phyloP scores from a whole-genome alignment of 1,140 invertebrate genomes.

The Globodera ellingtonae region DNA sequence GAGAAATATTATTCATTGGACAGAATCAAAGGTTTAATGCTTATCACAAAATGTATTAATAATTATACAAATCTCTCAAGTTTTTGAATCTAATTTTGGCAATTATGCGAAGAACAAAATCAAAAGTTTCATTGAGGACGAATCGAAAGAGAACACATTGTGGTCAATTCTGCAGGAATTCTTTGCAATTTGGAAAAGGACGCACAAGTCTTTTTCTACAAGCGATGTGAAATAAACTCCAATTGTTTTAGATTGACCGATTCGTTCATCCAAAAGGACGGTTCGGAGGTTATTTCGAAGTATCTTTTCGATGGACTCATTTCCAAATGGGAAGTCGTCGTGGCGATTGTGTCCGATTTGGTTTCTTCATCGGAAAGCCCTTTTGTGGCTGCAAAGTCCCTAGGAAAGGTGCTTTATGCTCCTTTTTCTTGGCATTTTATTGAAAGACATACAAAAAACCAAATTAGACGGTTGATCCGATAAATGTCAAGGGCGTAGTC shows the following conservation, averaged over 20 bases:
- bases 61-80: conserved; percentile 29
- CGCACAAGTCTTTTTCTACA: conserved; percentile 25
- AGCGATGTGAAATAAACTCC: not conserved
- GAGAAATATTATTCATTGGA: conserved; percentile 46
- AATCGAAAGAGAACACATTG: conserved; percentile 23
- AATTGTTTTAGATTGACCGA: conserved; percentile 40
- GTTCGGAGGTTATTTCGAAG: conserved; percentile 43
- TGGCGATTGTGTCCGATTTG: conserved; percentile 28
- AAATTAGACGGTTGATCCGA: too few species aligned
- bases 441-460: too few species aligned
- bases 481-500: too few species aligned
- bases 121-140: conserved; percentile 44
- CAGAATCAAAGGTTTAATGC: conserved; percentile 29
- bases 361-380: conserved; percentile 43
- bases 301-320: conserved; percentile 51
- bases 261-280: conserved; percentile 44
- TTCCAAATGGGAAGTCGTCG: conserved; percentile 46
- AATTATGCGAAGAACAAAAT: conserved; percentile 51
- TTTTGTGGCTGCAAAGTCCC: conserved; percentile 41
- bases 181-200: conserved; percentile 52
- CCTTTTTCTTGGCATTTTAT: not conserved
- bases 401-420: conserved; percentile 46
- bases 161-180: conserved; percentile 47
- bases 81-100: conserved; percentile 51
- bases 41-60: conserved; percentile 8